A percentile compares a stretch with the other conserved stretches of the same genome.
phyloP scores from a whole-genome alignment of 2,888 invertebrate species.

The Chouioia cunea region DNA sequence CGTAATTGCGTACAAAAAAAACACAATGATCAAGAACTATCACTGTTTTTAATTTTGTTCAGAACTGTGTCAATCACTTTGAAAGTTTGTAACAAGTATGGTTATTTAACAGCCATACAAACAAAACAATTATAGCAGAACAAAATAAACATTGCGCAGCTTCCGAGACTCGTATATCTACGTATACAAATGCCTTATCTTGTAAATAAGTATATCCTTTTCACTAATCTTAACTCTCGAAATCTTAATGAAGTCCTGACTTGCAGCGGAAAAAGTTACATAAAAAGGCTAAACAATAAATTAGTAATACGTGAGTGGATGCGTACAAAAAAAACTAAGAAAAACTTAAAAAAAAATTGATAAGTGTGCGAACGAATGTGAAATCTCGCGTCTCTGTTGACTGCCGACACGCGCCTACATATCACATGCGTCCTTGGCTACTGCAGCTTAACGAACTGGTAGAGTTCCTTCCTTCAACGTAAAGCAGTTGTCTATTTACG shows the following conservation, averaged over 20 bases:
- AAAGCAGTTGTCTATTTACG: slow-evolving; percentile 28
- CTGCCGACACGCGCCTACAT: slow-evolving; percentile 54
- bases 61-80: slow-evolving; percentile 34
- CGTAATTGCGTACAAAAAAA: neutral
- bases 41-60: slow-evolving; percentile 36
- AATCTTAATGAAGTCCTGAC: slow-evolving; percentile 31
- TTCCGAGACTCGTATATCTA: slow-evolving; percentile 46
- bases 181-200: slow-evolving; percentile 47
- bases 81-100: slow-evolving; percentile 10
- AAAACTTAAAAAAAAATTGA: slow-evolving; percentile 1
- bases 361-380: neutral
- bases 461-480: slow-evolving; percentile 37
- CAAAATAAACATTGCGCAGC: slow-evolving; percentile 15
- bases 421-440: slow-evolving; percentile 48
- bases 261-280: slow-evolving; percentile 30
- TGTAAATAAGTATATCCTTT: slow-evolving; percentile 51
- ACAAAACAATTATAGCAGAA: slow-evolving; percentile 10
- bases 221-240: slow-evolving; percentile 11
- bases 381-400: slow-evolving; percentile 35
- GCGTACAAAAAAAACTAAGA: slow-evolving; percentile 1
- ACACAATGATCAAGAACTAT: neutral
- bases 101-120: slow-evolving; percentile 26
- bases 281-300: slow-evolving; percentile 10
- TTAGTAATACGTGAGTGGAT: neutral
- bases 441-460: slow-evolving; percentile 38